Base-by-base conservation (phyloP, 30 jellyfish, hydroid and myxozoan genomes). In the Turritopsis dohrnii region DNA sequence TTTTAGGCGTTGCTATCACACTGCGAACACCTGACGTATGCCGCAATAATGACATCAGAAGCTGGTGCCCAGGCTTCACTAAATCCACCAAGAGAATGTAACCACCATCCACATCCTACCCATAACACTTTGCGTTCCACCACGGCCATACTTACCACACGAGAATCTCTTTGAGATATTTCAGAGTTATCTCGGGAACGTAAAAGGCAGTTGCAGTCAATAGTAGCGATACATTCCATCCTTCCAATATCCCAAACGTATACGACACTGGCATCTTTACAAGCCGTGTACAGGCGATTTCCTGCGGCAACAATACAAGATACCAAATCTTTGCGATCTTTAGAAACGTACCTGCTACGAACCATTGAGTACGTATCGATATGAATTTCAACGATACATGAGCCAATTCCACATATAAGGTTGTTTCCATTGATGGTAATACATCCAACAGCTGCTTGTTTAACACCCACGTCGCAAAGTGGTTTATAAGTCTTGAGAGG, bases 101-200 rank as follows among this genome's bases (percentile, higher is more conserved):
- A 0, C 98, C 98, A 30, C 95, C 90, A 26, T n/a, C 96, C 96
- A 54, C 90, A 79, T 25, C 98, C 98, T 29, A 93, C 66, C 98
- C 98, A 93, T 22, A 93, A 71, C 18, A 93, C 86, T 3, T 41
- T 41, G 22, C 69, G 54, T 21, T 83, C 79, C 19, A 83, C 89
- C 71, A 84, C 21, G 7, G 65, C 79, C 28, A 93, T 52, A 72
- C 89, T 41, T n/a, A 88, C 84, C 29, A 82, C 89, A 18, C 93
- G 90, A 52, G 95, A 81, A 41, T 93, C 96, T 19, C 81, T 54
- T 74, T 52, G 66, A 4, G 90, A 18, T 13, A 81, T 71, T 71
- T 74, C 79, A n/a, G 81, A 0, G 5, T 31, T 52, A 20, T 80
- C 41, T 23, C 16, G 24, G 7, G 24, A n/a, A 23, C n/a, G 26